A percentile compares a stretch with the other conserved stretches of the same genome.
Evolutionary conservation across 1,140 invertebrate genomes (phyloP).

Genomic region (Ectropis grisescens): DNA sequence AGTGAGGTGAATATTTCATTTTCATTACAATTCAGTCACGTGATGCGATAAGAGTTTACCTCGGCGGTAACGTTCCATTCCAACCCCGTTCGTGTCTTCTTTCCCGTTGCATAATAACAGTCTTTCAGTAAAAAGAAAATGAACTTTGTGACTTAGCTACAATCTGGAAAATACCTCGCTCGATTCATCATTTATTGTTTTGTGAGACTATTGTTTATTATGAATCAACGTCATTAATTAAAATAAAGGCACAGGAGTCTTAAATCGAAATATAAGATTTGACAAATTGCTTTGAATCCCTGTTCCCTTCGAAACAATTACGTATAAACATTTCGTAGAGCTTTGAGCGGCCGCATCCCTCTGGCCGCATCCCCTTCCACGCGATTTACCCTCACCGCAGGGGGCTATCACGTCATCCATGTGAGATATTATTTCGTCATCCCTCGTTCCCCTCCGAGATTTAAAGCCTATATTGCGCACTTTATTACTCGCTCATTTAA

Average conservation of each 20-base stretch:
- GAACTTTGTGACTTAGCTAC: no score
- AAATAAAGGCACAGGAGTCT: no score
- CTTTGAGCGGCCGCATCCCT: conserved; percentile 2
- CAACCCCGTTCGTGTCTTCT: no score
- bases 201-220: no score
- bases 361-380: conserved; percentile 16
- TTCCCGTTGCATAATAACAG: no score
- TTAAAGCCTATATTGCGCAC: conserved; percentile 31
- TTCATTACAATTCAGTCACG: conserved; percentile 7
- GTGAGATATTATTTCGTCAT: conserved; percentile 35
- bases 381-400: conserved; percentile 25
- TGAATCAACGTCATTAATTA: no score
- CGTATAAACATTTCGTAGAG: conserved; percentile 1
- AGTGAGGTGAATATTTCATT: no score
- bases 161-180: no score
- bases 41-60: background rate
- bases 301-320: conserved; percentile 2
- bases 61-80: no score
- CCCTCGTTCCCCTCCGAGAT: conserved; percentile 19
- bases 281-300: conserved; percentile 4
- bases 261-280: no score
- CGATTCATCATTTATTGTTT: no score
- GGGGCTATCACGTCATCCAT: conserved; percentile 26
- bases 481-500: conserved; percentile 30
- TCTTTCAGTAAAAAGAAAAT: no score